A percentile compares a stretch with the other conserved stretches of the same genome.
These are phyloP conservation scores for Schizopygopsis pylzovi DNA, from an alignment of 2,797 vertebrate genomes.

Conservation along the genomic window DNA sequence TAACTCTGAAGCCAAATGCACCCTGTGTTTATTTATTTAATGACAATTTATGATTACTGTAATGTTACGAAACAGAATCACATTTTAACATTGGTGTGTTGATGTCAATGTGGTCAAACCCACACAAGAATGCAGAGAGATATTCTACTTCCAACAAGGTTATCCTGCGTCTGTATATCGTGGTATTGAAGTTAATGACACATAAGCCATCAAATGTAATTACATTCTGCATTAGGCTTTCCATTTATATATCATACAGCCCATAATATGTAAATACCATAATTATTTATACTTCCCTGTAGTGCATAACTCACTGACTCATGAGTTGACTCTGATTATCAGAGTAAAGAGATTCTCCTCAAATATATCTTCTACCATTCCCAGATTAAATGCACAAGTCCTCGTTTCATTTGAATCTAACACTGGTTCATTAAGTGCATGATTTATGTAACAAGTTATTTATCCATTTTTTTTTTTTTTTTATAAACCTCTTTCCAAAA, in stretches of 20 bases:
- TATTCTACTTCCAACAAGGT: conserved; percentile 11
- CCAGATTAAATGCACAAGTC: conserved; percentile 35
- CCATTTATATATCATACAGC: conserved; percentile 11
- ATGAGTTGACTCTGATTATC: conserved; percentile 23
- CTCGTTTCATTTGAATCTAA: conserved; percentile 44
- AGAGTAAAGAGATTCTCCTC: conserved; percentile 15
- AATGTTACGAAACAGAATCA: not conserved
- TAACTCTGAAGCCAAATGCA: conserved; percentile 2
- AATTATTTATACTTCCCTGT: conserved; percentile 35
- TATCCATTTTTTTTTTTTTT: not conserved
- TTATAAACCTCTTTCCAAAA: conserved; percentile 17
- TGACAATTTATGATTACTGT: not conserved
- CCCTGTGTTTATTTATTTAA: not conserved
- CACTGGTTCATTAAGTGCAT: conserved; percentile 47
- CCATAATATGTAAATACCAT: conserved; percentile 22
- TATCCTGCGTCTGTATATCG: conserved; percentile 2
- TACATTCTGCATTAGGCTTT: conserved; percentile 30
- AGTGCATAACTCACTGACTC: not conserved
- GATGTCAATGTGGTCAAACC: not conserved
- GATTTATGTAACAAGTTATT: conserved; percentile 46
- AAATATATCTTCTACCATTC: not conserved
- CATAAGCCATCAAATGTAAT: conserved; percentile 16
- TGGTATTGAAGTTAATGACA: conserved; percentile 26
- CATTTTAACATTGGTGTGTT: not conserved
- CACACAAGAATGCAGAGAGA: not conserved